A percentile compares a stretch with the other conserved stretches of the same genome.
Conservation (phyloP, 2,888 invertebrate genomes). For the Dendrolimus houi region DNA sequence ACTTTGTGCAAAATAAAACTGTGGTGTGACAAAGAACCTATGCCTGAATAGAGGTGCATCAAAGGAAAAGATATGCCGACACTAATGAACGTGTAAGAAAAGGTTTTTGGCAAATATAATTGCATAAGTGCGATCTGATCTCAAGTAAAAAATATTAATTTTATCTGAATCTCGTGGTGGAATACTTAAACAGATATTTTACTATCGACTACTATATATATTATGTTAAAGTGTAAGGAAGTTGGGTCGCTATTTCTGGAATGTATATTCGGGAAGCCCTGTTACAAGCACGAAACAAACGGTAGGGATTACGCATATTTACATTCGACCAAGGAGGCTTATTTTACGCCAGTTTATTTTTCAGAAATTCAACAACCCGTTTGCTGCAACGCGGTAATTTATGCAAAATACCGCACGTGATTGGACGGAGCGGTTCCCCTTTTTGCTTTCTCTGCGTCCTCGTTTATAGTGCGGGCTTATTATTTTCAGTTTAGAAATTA, state of each 20-base stretch:
- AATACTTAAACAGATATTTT: conserved; percentile 4
- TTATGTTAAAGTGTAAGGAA: conserved; percentile 24
- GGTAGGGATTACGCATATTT: conserved; percentile 65
- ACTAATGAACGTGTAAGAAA: no score
- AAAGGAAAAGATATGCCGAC: no score
- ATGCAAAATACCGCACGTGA: conserved; percentile 66
- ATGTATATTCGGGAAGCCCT: conserved; percentile 43
- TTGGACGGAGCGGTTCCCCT: conserved; percentile 43
- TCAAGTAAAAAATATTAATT: no score
- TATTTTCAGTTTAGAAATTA: background rate
- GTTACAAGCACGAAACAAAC: conserved; percentile 45
- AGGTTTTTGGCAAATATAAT: no score
- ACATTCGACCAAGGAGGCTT: conserved; percentile 55
- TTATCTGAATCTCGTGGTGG: conserved; percentile 1
- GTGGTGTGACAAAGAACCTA: no score
- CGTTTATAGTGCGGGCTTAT: conserved; percentile 26
- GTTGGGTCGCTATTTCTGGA: conserved; percentile 36
- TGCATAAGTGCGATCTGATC: no score
- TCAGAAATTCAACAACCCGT: conserved; percentile 55
- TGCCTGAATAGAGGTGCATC: no score
- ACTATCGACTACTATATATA: conserved; percentile 11
- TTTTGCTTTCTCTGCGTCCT: conserved; percentile 34
- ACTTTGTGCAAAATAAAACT: no score
- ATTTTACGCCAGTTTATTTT: conserved; percentile 64
- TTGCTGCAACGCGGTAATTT: conserved; percentile 55